Evolutionary conservation across 1,140 invertebrate species (phyloP).

Genomic region (Fopius arisanus): DNA sequence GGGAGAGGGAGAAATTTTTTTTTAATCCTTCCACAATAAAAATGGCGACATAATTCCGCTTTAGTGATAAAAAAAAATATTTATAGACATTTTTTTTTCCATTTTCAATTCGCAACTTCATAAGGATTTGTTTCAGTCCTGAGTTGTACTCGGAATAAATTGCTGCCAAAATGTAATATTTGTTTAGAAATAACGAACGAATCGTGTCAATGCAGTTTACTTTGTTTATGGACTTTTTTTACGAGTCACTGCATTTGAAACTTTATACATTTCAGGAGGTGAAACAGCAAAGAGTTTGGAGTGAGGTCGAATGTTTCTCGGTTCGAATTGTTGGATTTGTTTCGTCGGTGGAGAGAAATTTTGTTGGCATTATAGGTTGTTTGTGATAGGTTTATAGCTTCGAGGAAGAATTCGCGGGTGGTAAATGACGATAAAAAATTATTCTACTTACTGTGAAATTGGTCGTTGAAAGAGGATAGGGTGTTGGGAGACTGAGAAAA

Average conservation of each 20-base stretch:
- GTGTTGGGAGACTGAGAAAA: background rate
- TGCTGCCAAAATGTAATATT: no score
- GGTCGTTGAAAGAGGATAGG: background rate
- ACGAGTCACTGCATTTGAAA: background rate
- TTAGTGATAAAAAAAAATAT: no score
- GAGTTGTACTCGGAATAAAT: no score
- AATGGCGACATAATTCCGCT: no score
- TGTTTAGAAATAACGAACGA: no score
- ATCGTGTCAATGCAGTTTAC: background rate
- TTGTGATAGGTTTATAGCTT: background rate
- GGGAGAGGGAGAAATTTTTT: background rate
- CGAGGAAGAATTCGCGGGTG: background rate
- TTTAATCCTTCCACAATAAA: background rate
- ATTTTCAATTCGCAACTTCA: no score
- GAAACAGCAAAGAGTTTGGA: background rate
- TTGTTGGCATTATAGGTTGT: background rate
- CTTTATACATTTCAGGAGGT: background rate
- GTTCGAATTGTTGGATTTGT: background rate
- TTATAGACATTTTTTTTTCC: no score
- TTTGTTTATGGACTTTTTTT: background rate
- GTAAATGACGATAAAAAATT: background rate
- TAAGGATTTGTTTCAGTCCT: no score
- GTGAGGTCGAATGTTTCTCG: background rate
- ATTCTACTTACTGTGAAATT: no score
- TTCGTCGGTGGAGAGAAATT: background rate